Evolutionary conservation across 2,888 invertebrate genomes (phyloP).

Genomic region (Temnothorax rugatulus): DNA sequence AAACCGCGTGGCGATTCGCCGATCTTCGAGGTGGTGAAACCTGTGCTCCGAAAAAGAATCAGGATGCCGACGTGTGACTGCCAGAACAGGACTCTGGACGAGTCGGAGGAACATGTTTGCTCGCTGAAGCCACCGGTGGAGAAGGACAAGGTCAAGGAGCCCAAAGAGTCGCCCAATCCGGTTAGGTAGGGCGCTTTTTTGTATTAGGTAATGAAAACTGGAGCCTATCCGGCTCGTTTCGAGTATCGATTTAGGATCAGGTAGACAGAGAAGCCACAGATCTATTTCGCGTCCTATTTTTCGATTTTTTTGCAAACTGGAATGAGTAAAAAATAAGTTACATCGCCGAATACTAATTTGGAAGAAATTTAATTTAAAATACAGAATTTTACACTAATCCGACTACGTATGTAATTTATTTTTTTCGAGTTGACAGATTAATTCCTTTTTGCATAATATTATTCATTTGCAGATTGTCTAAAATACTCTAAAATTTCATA

Average conservation of each 20-base stretch:
- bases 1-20: neutral
- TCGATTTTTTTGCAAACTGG: neutral
- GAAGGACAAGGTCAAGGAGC: conserved; percentile 20
- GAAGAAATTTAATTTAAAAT: neutral
- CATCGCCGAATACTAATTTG: neutral
- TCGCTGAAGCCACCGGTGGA: conserved; percentile 69
- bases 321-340: neutral
- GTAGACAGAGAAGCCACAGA: neutral
- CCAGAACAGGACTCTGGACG: conserved; percentile 63
- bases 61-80: conserved; percentile 82
- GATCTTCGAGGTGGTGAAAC: neutral
- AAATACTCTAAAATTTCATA: neutral
- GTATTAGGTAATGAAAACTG: neutral
- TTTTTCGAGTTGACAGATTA: neutral
- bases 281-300: neutral
- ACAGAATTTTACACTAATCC: neutral
- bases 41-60: neutral
- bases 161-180: conserved; percentile 40
- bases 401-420: neutral
- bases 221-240: neutral
- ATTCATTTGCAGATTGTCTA: neutral
- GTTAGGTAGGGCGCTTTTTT: conserved; percentile 70
- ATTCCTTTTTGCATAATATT: neutral
- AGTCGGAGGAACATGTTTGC: conserved; percentile 74
- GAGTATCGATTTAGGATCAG: neutral